Evolutionary conservation across 2,113 vertebrate species (phyloP), one percentile per base, ranked within the genome.

Genomic region (Irena cyanogastra): DNA sequence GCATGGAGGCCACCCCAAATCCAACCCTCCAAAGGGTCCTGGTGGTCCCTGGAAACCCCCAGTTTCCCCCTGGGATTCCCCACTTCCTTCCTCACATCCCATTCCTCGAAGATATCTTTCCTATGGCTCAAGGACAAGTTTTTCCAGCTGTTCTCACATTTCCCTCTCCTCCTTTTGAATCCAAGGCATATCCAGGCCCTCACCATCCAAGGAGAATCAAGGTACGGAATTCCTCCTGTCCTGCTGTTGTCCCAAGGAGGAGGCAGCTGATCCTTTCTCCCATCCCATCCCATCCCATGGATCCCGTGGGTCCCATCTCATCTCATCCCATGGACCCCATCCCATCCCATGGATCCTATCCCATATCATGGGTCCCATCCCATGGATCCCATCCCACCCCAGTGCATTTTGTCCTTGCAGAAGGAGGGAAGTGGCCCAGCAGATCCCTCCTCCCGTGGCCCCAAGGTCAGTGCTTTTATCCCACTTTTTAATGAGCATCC

Each of bases 391-490:
- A 45, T 45, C 63, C 24, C 6, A 56, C 16, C 27, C 49, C 13
- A 27, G 13, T 13, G 28, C 10, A 0, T 47, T 39, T 49, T 89
- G n/a, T 35, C 24, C 68, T 35, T 71, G 42, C 52, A 97, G 96
- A 94, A 94, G 76, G 78, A 95, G 33, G n/a, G 87, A 27, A 27
- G 30, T 37, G 72, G 9, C 16, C 60, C 41, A 12, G 52, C 44
- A n/a, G 78, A 85, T 77, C 37, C 50, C 37, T 24, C 50, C 4
- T 52, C 17, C 54, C 44, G 6, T 5, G 61, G 50, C 64, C 94
- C 87, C 12, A 97, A 97, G 96, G 97, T 97, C 42, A 3, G 94
- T 61, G 75, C 19, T 61, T 72, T 54, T 78, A 19, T 50, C 49
- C 80, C 47, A 21, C 10, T 7, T 71, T 74, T 52, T n/a, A 19